Percentiles rank a stretch among this genome's conserved stretches.
Evolutionary conservation across 2,113 vertebrate species (phyloP).

Genomic region (Oreamnos americanus): DNA sequence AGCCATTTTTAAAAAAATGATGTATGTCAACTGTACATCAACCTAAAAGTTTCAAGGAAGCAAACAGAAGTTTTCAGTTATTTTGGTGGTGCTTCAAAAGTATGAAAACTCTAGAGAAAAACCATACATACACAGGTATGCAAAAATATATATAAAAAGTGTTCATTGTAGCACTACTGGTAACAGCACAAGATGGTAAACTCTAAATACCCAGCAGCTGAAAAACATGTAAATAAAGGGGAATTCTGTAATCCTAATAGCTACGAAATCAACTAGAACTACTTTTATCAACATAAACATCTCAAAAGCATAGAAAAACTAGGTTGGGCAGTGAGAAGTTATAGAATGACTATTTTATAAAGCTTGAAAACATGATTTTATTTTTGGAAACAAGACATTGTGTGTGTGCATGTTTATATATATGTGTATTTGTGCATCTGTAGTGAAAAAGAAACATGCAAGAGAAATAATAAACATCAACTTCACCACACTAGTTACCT

Average conservation of each 20-base stretch:
- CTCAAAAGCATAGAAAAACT: background rate
- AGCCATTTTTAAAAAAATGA: background rate
- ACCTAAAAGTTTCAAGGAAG: slow-evolving; percentile 15
- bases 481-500: background rate
- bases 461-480: background rate
- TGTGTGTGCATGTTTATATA: background rate
- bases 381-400: background rate
- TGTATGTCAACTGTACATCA: background rate
- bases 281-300: background rate
- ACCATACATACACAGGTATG: background rate
- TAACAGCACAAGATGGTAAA: slow-evolving; percentile 9
- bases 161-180: background rate
- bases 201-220: background rate
- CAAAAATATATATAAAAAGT: background rate
- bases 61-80: background rate
- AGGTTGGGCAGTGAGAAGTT: background rate
- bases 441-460: slow-evolving; percentile 12
- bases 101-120: slow-evolving; percentile 20
- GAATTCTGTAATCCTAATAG: background rate
- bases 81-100: slow-evolving; percentile 16
- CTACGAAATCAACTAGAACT: background rate
- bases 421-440: background rate
- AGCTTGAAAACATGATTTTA: background rate
- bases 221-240: background rate
- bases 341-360: background rate